Evolutionary conservation across 92 coral and sea anemone genomes (phyloP), one percentile per base, ranked within the genome.

Genomic region (Phenganax marumi): DNA sequence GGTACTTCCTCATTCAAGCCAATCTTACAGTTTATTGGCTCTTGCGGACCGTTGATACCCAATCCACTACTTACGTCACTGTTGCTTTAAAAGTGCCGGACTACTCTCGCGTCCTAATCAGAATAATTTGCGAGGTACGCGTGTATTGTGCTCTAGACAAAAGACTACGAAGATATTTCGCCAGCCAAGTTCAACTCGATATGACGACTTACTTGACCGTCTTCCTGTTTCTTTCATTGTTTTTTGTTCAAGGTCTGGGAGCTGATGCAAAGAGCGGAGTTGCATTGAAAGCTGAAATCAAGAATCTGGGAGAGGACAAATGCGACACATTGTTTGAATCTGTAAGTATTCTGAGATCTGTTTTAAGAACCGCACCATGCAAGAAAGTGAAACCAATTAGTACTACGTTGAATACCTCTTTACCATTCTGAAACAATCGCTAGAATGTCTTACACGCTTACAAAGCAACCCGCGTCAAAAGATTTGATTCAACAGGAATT

Each of bases 301-400:
- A 74, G 26, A 25, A 74, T 21, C 65, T 74, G 12, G 79, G 79
- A 74, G 79, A 56, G 62, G 26, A 50, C 25, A 50, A 74, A 52
- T 74, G 79, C 53, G 79, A 74, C 46, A 47, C 79, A 17, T 52
- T 74, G 53, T 52, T 74, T 74, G 17, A 74, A 25, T 50, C 79
- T 13, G 79, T 74, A 52, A 74, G 79, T 19, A 18, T 62, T 58
- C 16, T 58, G 0, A 66, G 68, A 18, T 62, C 8, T 62, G 22
- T 19, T 0, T 2, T 14, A 58, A 12, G n/a, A 8, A 23, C 16
- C 8, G 25, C 66, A 2, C 19, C 2, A 33, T 33, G 43, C 43
- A 1, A 33, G 43, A 33, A 33, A 33, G 43, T 33, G 5, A 33
- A 33, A 33, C 43, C 43, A 33, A 33, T 33, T 33, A 33, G 5